Percentiles rank a stretch among this genome's conserved stretches.
Evolutionary conservation across 1,140 invertebrate species (phyloP).

Genomic region (Amyelois transitella): DNA sequence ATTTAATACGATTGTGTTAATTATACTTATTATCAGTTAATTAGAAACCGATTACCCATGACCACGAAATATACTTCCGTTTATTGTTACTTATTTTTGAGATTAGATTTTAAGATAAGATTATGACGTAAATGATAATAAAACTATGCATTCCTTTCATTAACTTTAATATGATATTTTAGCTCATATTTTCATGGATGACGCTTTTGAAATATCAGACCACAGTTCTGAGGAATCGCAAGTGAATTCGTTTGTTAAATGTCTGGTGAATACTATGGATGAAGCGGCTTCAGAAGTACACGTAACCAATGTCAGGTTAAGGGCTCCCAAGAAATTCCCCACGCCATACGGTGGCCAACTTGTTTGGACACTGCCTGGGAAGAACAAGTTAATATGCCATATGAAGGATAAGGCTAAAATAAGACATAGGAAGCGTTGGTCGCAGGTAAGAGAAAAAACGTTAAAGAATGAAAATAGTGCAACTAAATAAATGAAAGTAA

Average conservation of each 20-base stretch:
- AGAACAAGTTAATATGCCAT: conserved; percentile 98
- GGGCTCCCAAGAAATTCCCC: conserved; percentile 93
- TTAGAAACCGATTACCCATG: not conserved
- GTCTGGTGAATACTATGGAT: conserved; percentile 92
- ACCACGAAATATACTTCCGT: no score
- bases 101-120: not conserved
- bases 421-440: conserved; percentile 95
- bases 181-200: conserved; percentile 99
- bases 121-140: not conserved
- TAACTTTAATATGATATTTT: conserved; percentile 38
- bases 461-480: not conserved
- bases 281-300: conserved; percentile 96
- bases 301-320: conserved; percentile 89
- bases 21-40: no score
- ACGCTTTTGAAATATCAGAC: conserved; percentile 96
- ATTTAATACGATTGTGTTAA: no score
- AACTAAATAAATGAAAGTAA: not conserved
- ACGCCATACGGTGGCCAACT: conserved; percentile 97
- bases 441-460: conserved; percentile 76
- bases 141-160: not conserved
- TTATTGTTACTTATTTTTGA: not conserved
- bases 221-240: conserved; percentile 94
- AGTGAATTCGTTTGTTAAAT: conserved; percentile 97
- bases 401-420: conserved; percentile 98
- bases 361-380: conserved; percentile 96